phyloP scores from a whole-genome alignment of 2,888 invertebrate genomes.

The Andrena camellia region DNA sequence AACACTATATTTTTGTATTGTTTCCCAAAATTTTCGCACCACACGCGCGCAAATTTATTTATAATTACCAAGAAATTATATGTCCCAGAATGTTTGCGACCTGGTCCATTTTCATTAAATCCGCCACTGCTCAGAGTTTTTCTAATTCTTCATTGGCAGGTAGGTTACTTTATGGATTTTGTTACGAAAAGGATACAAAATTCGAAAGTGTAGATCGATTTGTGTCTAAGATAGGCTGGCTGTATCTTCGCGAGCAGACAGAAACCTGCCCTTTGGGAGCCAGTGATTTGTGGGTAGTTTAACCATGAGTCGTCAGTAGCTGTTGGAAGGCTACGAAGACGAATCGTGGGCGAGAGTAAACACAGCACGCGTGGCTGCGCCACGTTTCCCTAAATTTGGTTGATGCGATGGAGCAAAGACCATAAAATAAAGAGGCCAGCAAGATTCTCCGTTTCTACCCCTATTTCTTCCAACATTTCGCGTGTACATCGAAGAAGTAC shows the following conservation, averaged over 20 bases:
- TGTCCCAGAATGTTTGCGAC: too few species aligned
- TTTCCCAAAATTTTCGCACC: too few species aligned
- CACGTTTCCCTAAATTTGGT: not conserved
- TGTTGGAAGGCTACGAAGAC: constrained; percentile 46
- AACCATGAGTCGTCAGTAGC: constrained; percentile 37
- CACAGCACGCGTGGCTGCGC: constrained; percentile 20
- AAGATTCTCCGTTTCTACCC: not conserved
- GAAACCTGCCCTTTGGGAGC: constrained; percentile 50
- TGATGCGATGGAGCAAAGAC: not conserved
- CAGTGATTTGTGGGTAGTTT: constrained; percentile 58
- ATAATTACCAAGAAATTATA: too few species aligned
- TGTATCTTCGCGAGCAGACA: constrained; percentile 32
- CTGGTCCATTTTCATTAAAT: too few species aligned
- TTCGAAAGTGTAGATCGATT: constrained; percentile 41
- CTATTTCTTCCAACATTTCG: not conserved
- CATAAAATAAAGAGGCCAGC: not conserved
- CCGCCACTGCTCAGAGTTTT: too few species aligned
- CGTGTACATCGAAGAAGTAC: not conserved
- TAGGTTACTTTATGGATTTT: too few species aligned
- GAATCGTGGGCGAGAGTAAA: constrained; percentile 29
- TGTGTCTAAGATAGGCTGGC: constrained; percentile 27
- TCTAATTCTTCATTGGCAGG: too few species aligned
- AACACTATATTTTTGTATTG: too few species aligned
- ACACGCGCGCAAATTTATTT: too few species aligned
- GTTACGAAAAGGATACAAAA: constrained; percentile 14